Evolutionary conservation across 1,140 invertebrate species (phyloP), one percentile per base, ranked within the genome.

Genomic region (Drosophila leontia): DNA sequence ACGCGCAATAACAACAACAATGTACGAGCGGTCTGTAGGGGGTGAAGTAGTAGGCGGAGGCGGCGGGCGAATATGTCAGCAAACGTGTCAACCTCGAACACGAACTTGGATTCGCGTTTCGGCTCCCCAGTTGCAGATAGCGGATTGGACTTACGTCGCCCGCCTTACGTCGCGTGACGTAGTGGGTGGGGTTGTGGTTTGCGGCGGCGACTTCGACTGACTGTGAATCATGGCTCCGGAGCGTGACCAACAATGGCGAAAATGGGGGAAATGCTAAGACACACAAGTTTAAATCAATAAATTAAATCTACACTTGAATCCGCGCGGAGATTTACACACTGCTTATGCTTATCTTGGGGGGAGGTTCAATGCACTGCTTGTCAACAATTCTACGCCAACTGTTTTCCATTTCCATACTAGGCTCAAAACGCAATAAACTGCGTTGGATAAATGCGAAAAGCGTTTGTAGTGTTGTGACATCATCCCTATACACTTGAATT

Each of bases 1-100:
- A 84, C 62, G 81, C 85, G 85, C 84, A 90, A 64, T 64, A 88
- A 82, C 78, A 83, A 64, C 58, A 77, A 78, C 51, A 80, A 55
- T 45, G 37, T 26, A 39, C 7, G 17, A 42, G 34, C 39, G 41
- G 48, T 51, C 6, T 35, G 32, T 53, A 47, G 47, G 57, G 29
- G 39, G 29, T 11, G 58, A 56, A 29, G 29, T n/a, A 42, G 57
- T 44, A 32, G 35, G 48, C 23, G n/a, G 19, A 12, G n/a, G 7
- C 26, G 32, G 17, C 41, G 34, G 42, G 57, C 51, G 53, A n/a
- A 75, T 26, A 72, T 79, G 74, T 79, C 59, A 83, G 71, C 58
- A 76, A 67, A 83, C 81, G 80, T 82, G 80, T 82, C 80, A 82
- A 69, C 69, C 75, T 63, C 50, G 58, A 34, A 50, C 48, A 67